Conservation (phyloP, 2,888 invertebrate species). For the Tetrapedia diversipes region DNA sequence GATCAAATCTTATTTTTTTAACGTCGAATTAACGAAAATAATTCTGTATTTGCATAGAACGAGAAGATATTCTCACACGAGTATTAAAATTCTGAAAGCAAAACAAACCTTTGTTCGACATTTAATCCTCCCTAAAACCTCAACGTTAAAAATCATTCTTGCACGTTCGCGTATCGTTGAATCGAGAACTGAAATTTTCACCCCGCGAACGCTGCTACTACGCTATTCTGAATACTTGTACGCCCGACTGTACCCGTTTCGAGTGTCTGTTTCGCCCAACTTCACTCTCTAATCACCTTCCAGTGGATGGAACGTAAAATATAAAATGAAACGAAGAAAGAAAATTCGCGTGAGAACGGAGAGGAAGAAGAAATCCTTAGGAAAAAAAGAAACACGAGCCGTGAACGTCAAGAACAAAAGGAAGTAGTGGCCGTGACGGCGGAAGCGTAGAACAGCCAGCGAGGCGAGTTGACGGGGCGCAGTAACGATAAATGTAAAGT, state of each 20-base stretch:
- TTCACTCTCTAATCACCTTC: neutral
- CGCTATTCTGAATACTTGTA: no score
- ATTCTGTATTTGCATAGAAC: neutral
- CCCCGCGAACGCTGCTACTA: no score
- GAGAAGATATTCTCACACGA: neutral
- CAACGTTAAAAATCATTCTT: no score
- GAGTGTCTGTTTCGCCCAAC: no score
- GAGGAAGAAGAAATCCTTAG: neutral
- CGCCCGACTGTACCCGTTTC: no score
- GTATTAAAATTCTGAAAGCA: slow-evolving; percentile 4
- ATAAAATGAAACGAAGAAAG: no score
- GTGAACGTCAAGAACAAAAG: neutral
- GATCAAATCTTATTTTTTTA: slow-evolving; percentile 7
- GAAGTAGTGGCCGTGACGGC: neutral
- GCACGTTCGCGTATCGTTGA: no score
- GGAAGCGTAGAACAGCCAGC: slow-evolving; percentile 35
- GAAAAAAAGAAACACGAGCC: neutral
- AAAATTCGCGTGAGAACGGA: neutral
- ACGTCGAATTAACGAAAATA: slow-evolving; percentile 23
- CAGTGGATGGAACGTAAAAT: neutral
- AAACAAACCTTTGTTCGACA: no score
- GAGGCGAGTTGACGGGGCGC: slow-evolving; percentile 53
- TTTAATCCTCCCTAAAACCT: neutral
- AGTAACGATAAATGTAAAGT: slow-evolving; percentile 79
- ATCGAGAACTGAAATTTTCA: no score